Base-by-base conservation (phyloP, 2,888 invertebrate species). In the Cheilosia grossa region DNA sequence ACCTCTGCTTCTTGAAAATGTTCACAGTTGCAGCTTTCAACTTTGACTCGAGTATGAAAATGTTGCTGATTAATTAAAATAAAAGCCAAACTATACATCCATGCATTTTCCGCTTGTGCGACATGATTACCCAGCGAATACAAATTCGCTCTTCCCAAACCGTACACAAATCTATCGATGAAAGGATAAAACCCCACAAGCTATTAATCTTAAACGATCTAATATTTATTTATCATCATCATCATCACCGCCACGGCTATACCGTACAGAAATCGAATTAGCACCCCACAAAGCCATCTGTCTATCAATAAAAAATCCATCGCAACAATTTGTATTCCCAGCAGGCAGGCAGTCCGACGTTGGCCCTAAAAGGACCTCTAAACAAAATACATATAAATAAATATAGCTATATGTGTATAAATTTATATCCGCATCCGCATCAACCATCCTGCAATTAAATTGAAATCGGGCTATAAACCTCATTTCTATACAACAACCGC, bases 401-500 rank as follows among this genome's bases (percentile, higher is more conserved):
- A n/a, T n/a, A n/a, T n/a, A n/a, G n/a, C n/a, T 24, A 24, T 24
- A 6, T 27, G 1, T 5, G 27, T 27, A 47, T 49, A 69, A 19
- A 58, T 21, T 37, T 37, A 51, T 13, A 19, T 51, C 1, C 21
- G 21, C 42, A 67, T 59, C 74, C 24, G n/a, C 66, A 40, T n/a
- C 58, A 33, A 27, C 73, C 53, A 67, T 51, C n/a, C 40, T 49
- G 51, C 79, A 79, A 82, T 82, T 73, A 82, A 79, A 83, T 70
- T 69, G 72, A 74, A 83, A 79, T 79, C 73, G 61, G 51, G 64
- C 79, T 51, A 79, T 79, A 82, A 83, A 83, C 69, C 80, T 63
- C 44, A 66, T 61, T 73, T 73, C 59, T 30, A 30, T 30, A 30
- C 49, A 72, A 80, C 72, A 73, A 33, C 58, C 80, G 56, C 33